Evolutionary conservation across 2,888 invertebrate genomes (phyloP).

Genomic region (Priocnemis perturbator): DNA sequence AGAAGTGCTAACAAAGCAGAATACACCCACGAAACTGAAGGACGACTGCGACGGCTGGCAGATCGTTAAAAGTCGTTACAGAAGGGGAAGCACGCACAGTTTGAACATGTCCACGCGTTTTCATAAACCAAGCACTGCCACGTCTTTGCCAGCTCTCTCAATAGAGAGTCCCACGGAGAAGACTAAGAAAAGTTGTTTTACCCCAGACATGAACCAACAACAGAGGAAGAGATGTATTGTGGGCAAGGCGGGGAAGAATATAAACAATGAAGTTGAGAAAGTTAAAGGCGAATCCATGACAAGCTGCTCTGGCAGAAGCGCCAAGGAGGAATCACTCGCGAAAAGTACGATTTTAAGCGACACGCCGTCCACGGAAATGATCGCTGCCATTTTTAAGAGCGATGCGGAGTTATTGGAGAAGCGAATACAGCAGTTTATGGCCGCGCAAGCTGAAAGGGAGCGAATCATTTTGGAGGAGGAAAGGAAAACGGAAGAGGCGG

Average conservation of each 20-base stretch:
- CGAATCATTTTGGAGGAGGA: constrained; percentile 74
- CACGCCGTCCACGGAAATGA: constrained; percentile 71
- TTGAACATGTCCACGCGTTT: constrained; percentile 82
- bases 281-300: constrained; percentile 46
- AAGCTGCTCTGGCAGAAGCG: constrained; percentile 32
- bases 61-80: constrained; percentile 86
- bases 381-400: constrained; percentile 72
- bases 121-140: constrained; percentile 89
- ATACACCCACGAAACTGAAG: constrained; percentile 66
- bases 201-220: constrained; percentile 59
- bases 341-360: constrained; percentile 55
- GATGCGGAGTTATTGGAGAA: constrained; percentile 73
- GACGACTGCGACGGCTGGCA: constrained; percentile 87
- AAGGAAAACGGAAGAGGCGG: constrained; percentile 80
- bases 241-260: constrained; percentile 60
- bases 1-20: constrained; percentile 63
- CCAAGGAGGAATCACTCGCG: constrained; percentile 46
- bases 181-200: constrained; percentile 63
- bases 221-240: constrained; percentile 54
- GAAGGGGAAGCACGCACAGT: constrained; percentile 81
- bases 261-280: constrained; percentile 61
- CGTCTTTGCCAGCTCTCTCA: constrained; percentile 85
- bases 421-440: constrained; percentile 73
- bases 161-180: constrained; percentile 64
- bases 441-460: constrained; percentile 73